Evolutionary conservation across 2,888 invertebrate species (phyloP), one percentile per base, ranked within the genome.

Genomic region (Trissolcus japonicus): DNA sequence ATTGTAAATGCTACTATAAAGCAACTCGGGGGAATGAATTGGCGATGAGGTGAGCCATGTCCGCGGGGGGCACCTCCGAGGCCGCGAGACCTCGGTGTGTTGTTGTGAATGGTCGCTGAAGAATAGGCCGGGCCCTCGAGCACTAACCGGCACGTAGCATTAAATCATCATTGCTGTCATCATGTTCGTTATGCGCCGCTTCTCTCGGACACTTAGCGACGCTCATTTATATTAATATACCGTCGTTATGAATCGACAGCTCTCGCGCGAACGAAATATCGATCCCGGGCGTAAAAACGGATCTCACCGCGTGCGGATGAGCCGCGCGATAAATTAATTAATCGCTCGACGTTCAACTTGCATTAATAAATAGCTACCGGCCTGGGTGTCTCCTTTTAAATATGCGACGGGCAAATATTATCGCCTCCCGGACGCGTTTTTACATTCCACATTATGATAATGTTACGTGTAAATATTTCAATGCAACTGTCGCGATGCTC

Each of bases 111-210:
- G 86, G 83, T 82, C 81, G 21, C 83, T 79, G 82, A 86, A 86
- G 87, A 86, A 86, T 87, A 85, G 83, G 83, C 78, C 69, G 80
- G 79, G 81, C 79, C 79, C 79, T 81, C 81, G 82, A 83, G 85
- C 84, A 86, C 87, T 86, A 87, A 86, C 83, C 83, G 83, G 81
- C 83, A 81, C 83, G 80, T 80, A 80, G 82, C 84, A 83, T 85
- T 88, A 87, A 87, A 88, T 88, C 88, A 88, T 87, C 87, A 84
- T 85, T 84, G 83, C 87, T 88, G 88, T 88, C 88, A 86, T 88
- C 88, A 83, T 87, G 85, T 88, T 87, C 87, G 87, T 88, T 88
- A 87, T 86, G 85, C 83, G 82, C 83, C 82, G 84, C 85, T 77
- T 77, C 86, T 82, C 82, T 83, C 77, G 78, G 76, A 83, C 80